Percentiles rank a stretch among this genome's conserved stretches.
Conservation (phyloP, 2,113 vertebrate species). For the Alaudala cheleensis region DNA sequence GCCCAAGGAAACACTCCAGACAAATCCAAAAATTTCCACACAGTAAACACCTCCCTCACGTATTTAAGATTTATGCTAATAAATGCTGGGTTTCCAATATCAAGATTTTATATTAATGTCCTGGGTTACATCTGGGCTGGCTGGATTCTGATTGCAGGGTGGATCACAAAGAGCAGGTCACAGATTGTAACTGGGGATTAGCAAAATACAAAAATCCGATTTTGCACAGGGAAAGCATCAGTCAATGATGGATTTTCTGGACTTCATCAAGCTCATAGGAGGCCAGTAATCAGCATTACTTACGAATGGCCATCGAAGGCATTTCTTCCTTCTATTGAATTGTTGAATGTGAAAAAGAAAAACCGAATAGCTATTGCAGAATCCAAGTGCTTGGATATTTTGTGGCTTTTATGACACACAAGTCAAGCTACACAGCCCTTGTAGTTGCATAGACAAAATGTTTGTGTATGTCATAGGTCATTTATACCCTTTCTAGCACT, state of each 20-base stretch:
- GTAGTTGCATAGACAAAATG: neutral
- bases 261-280: slow-evolving; percentile 80
- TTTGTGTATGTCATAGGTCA: neutral
- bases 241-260: slow-evolving; percentile 85
- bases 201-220: slow-evolving; percentile 91
- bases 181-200: slow-evolving; percentile 95
- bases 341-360: neutral
- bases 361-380: neutral
- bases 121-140: slow-evolving; percentile 67
- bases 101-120: slow-evolving; percentile 32
- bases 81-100: neutral
- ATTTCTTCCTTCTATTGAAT: slow-evolving; percentile 13
- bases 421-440: neutral
- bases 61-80: slow-evolving; percentile 34
- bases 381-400: neutral
- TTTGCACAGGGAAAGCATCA: slow-evolving; percentile 87
- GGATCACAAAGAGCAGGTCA: slow-evolving; percentile 79
- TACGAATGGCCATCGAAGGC: neutral
- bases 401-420: neutral
- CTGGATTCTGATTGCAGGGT: slow-evolving; percentile 74
- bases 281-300: slow-evolving; percentile 59
- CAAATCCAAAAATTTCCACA: slow-evolving; percentile 61
- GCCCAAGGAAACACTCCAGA: neutral
- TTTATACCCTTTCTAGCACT: neutral
- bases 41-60: neutral